phyloP scores from a whole-genome alignment of 2,113 vertebrate genomes.

The Bambusicola thoracicus region DNA sequence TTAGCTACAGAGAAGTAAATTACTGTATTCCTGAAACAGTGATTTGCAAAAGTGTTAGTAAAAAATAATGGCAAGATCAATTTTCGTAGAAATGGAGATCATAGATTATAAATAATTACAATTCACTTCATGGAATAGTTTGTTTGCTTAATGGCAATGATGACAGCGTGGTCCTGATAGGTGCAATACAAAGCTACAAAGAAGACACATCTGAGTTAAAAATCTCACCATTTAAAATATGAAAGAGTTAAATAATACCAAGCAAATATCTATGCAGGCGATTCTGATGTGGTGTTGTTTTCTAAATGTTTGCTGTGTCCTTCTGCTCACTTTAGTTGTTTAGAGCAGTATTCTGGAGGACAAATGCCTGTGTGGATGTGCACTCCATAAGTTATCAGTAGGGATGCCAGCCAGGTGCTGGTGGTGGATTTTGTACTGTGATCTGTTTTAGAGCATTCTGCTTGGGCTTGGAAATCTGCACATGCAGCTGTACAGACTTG shows the following conservation, averaged over 20 bases:
- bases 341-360: not conserved
- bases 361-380: rapidly evolving
- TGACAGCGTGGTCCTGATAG: not conserved
- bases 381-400: too few relatives aligned
- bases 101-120: not conserved
- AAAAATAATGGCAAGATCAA: not conserved
- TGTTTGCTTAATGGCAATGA: not conserved
- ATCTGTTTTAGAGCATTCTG: not conserved
- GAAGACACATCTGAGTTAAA: not conserved
- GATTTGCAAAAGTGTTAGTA: not conserved
- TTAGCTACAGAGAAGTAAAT: not conserved
- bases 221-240: not conserved
- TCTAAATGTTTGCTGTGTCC: not conserved
- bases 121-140: not conserved
- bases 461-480: not conserved
- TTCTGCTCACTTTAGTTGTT: not conserved
- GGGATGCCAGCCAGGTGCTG: not conserved
- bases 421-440: not conserved
- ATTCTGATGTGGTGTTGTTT: not conserved
- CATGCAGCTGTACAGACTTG: not conserved
- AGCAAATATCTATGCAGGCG: not conserved
- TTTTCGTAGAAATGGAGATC: not conserved
- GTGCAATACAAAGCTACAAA: not conserved
- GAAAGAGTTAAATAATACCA: not conserved
- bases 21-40: not conserved